A percentile compares a stretch with the other conserved stretches of the same genome.
These are phyloP conservation scores for Barnardius zonarius DNA, from an alignment of 2,113 vertebrate genomes.

Conservation along the genomic window DNA sequence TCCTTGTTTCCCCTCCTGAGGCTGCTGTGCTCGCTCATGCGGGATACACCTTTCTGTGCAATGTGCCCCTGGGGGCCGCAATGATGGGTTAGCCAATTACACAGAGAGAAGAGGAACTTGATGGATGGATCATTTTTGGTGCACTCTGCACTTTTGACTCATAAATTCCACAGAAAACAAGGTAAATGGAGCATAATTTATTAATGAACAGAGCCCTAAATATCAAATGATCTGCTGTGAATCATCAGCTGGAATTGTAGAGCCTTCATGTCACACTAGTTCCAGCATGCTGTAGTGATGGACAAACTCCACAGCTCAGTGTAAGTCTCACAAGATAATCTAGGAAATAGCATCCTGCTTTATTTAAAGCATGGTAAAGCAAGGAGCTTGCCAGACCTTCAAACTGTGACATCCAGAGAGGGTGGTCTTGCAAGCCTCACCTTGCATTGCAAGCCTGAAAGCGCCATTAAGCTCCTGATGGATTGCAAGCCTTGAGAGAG, in stretches of 20 bases:
- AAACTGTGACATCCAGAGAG: constrained; percentile 4
- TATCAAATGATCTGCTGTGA: constrained; percentile 67
- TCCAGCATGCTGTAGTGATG: neutral
- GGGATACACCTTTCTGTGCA: constrained; percentile 22
- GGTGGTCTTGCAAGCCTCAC: constrained; percentile 4
- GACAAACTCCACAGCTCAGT: neutral
- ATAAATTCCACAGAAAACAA: constrained; percentile 70
- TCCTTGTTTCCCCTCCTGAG: neutral
- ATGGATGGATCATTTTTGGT: constrained; percentile 63
- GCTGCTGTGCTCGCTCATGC: constrained; percentile 11
- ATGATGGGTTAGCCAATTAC: constrained; percentile 55
- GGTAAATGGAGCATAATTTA: constrained; percentile 71
- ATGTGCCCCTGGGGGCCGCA: constrained; percentile 22
- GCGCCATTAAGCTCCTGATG: neutral
- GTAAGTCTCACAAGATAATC: neutral
- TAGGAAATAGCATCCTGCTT: neutral
- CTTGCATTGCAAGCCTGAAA: constrained; percentile 32
- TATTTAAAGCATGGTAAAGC: neutral
- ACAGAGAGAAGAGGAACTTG: constrained; percentile 3
- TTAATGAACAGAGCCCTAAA: constrained; percentile 71
- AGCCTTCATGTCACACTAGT: neutral
- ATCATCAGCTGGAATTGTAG: constrained; percentile 50
- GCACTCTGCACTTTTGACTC: constrained; percentile 67
- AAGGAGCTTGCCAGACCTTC: constrained; percentile 16
- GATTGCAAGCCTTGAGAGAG: neutral